These are phyloP conservation scores for Palythoa heliodiscus DNA, from an alignment of 92 coral and sea anemone genomes.

Conservation along the genomic window DNA sequence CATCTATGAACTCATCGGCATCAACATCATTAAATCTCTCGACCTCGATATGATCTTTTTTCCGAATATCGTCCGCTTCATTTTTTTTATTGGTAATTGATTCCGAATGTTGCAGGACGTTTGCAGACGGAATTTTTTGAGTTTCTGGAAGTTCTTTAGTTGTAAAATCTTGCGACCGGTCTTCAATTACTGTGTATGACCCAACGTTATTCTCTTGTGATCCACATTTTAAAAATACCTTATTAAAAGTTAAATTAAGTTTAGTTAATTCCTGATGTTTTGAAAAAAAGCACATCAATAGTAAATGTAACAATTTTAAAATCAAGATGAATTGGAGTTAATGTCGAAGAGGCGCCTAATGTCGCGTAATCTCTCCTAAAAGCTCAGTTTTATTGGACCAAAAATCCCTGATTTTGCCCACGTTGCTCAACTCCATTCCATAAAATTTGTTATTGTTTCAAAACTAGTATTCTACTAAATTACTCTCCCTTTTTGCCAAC, in stretches of 20 bases:
- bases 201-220: constrained; percentile 5
- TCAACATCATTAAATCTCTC: constrained; percentile 13
- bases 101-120: not conserved
- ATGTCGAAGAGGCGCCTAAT: too few species aligned
- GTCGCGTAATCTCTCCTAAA: too few species aligned
- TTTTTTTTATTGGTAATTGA: not conserved
- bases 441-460: too few species aligned
- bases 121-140: constrained; percentile 7
- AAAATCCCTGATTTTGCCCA: too few species aligned
- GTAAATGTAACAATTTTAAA: too few species aligned
- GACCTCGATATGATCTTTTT: constrained; percentile 15
- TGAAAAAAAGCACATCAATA: too few species aligned
- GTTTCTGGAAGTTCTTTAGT: constrained; percentile 32
- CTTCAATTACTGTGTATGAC: constrained; percentile 8
- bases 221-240: constrained; percentile 13
- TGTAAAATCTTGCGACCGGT: constrained; percentile 36
- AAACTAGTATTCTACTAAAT: too few species aligned
- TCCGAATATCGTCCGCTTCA: constrained; percentile 1
- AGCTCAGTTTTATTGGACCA: too few species aligned
- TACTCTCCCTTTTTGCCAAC: too few species aligned
- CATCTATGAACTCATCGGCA: constrained; percentile 4
- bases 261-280: too few species aligned
- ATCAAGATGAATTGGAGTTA: too few species aligned
- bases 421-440: too few species aligned
- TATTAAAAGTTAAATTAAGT: not conserved